Evolutionary conservation across 1,140 invertebrate species (phyloP).

Genomic region (Tetramorium simillimum): DNA sequence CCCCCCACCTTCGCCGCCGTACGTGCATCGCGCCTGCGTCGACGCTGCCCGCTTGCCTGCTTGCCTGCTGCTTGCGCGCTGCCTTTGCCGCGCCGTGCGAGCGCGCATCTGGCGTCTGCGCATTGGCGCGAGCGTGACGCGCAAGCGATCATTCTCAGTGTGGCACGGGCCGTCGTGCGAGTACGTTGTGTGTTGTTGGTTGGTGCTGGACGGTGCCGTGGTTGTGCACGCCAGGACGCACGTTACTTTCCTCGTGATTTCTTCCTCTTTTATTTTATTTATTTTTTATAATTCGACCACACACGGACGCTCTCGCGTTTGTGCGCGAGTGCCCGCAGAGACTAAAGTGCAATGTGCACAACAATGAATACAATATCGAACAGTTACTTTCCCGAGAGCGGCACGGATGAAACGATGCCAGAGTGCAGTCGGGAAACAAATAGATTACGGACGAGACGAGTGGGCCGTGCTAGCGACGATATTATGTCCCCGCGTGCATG

Average conservation of each 20-base stretch:
- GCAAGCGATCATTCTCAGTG: conserved; percentile 81
- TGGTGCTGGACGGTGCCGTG: neutral
- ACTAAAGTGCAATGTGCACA: neutral
- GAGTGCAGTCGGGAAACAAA: neutral
- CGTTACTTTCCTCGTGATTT: neutral
- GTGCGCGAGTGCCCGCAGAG: conserved; percentile 47
- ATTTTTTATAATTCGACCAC: neutral
- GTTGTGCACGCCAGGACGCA: too few relatives aligned
- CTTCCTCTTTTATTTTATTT: neutral
- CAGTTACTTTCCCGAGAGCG: neutral
- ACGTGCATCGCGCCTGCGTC: conserved; percentile 66
- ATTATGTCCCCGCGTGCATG: neutral
- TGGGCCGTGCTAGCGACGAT: neutral
- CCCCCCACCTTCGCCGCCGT: conserved; percentile 11
- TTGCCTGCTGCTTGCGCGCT: conserved; percentile 1
- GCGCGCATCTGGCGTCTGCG: conserved; percentile 73
- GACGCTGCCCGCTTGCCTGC: conserved; percentile 52
- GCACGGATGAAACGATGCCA: neutral
- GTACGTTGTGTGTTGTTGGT: conserved; percentile 52
- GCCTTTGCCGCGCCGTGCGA: conserved; percentile 62
- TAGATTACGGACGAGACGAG: neutral
- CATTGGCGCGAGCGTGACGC: conserved; percentile 74
- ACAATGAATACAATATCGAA: neutral
- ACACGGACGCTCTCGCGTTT: conserved; percentile 18
- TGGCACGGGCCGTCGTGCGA: conserved; percentile 74